Percentiles rank a stretch among this genome's conserved stretches.
Evolutionary conservation across 1,140 invertebrate genomes (phyloP).

Genomic region (Cydia amplana): DNA sequence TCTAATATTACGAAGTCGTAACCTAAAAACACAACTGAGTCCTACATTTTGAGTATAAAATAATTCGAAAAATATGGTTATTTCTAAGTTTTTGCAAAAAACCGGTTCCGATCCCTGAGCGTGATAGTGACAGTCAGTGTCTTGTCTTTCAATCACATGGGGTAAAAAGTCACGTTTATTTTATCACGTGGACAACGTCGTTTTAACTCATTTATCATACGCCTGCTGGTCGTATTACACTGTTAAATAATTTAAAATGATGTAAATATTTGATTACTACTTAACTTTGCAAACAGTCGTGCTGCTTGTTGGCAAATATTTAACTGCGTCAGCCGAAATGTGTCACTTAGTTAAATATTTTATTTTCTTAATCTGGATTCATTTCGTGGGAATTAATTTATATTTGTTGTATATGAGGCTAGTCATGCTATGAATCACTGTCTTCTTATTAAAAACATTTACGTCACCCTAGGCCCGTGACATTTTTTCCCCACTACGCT

Average conservation of each 20-base stretch:
- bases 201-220: neutral
- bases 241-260: neutral
- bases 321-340: neutral
- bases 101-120: too few species aligned
- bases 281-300: conserved; percentile 7
- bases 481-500: too few species aligned
- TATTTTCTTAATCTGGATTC: conserved; percentile 20
- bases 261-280: neutral
- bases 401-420: conserved; percentile 4
- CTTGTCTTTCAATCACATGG: neutral
- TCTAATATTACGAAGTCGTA: too few species aligned
- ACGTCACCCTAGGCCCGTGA: too few species aligned
- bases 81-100: too few species aligned
- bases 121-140: neutral
- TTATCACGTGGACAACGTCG: too few species aligned
- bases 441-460: conserved; percentile 11
- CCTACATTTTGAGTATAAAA: too few species aligned
- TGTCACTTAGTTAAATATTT: neutral
- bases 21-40: too few species aligned
- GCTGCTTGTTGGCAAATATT: neutral
- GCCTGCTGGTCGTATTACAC: neutral
- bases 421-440: neutral
- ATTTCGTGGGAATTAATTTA: neutral
- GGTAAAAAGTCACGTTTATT: neutral
- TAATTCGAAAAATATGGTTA: too few species aligned